phyloP scores from a whole-genome alignment of 2,113 vertebrate species.

The Etheostoma cragini region DNA sequence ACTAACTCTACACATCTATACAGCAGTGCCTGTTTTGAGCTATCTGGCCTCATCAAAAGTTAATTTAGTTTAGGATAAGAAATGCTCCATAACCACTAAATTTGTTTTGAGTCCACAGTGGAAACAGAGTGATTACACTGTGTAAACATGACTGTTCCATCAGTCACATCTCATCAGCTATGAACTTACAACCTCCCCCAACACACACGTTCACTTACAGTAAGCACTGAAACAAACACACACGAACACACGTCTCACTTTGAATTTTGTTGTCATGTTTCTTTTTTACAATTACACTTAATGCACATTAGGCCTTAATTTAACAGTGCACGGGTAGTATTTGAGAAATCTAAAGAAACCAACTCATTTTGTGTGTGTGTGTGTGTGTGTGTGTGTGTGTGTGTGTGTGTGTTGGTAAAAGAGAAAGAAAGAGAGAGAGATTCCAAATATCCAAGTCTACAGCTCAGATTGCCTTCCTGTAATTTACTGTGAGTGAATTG shows the following conservation, averaged over 20 bases:
- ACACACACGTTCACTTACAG: neutral
- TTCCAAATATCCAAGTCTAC: conserved; percentile 62
- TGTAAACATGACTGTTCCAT: conserved; percentile 49
- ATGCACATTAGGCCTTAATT: conserved; percentile 50
- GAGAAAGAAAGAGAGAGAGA: conserved; percentile 11
- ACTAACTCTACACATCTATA: neutral
- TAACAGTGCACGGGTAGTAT: conserved; percentile 36
- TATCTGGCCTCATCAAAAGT: neutral
- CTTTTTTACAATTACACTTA: conserved; percentile 54
- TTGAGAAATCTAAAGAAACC: conserved; percentile 33
- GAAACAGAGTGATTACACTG: conserved; percentile 56
- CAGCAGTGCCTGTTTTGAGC: neutral
- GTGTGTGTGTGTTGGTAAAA: neutral
- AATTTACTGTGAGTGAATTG: conserved; percentile 79
- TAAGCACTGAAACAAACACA: neutral
- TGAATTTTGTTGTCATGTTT: conserved; percentile 43
- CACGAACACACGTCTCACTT: conserved; percentile 21
- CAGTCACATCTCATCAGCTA: conserved; percentile 54
- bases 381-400: too few relatives aligned
- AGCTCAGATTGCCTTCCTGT: conserved; percentile 79
- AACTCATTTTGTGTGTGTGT: conserved; percentile 33
- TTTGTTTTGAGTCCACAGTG: conserved; percentile 52
- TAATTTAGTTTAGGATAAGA: conserved; percentile 32
- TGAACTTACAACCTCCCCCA: conserved; percentile 23
- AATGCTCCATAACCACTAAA: conserved; percentile 49